Evolutionary conservation across 2,888 invertebrate species (phyloP), one percentile per base, ranked within the genome.

Genomic region (Stenodera caucasica): DNA sequence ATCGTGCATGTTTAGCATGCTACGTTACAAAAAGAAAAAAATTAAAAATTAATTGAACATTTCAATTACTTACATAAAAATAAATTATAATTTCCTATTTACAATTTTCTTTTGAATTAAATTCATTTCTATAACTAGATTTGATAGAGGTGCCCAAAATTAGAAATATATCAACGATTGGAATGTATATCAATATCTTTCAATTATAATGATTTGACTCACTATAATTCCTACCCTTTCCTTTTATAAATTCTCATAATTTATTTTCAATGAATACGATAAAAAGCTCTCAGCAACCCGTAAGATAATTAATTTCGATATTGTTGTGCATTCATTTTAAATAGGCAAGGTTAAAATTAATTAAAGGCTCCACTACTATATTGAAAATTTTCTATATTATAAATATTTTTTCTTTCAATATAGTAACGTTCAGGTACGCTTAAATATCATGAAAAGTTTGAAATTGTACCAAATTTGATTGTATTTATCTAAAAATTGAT

Each of bases 1-100:
- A 68, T 70, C 72, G 74, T 74, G 74, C 75, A 72, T 71, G 71
- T n/a, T 63, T 68, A 59, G 69, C 71, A 72, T 68, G 66, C 69
- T 65, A 67, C 64, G 63, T 62, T 61, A 35, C 35, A 52, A 53
- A 54, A 57, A 54, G n/a, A 49, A 11, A n/a, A 29, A 52, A 30
- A 49, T 40, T 35, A 35, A 23, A 15, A 21, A 2, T 21, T 26
- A 23, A 21, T 21, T 15, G 45, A 56, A 49, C 57, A 64, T 58
- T 55, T 55, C 56, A 58, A 49, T 58, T 55, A 53, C 50, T 58
- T 58, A 37, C 37, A 57, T 50, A 55, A 54, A 63, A 26, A 54
- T 54, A 56, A 57, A 49, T 8, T 14, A 18, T 32, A 57, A 29
- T 30, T 53, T 50, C 18, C 33, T 61, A 61, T 58, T 58, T 62